Evolutionary conservation across 2,113 vertebrate species (phyloP).

Genomic region (Epinephelus cyanopodus): DNA sequence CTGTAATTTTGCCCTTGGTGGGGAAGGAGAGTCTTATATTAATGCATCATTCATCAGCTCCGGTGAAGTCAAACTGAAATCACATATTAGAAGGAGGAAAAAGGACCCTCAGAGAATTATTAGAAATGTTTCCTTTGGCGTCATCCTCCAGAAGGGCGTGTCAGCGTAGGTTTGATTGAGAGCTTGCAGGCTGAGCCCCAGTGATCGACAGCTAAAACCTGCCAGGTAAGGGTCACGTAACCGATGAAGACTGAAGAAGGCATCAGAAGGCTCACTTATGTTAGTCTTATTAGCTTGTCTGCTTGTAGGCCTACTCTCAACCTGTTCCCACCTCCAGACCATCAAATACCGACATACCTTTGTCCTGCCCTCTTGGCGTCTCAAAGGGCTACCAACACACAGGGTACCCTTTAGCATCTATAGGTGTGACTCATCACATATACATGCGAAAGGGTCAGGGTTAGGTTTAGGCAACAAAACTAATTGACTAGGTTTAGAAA

Average conservation of each 20-base stretch:
- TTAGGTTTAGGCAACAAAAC: too few relatives aligned
- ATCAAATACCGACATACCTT: too few relatives aligned
- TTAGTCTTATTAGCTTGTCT: background rate
- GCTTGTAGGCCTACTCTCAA: too few relatives aligned
- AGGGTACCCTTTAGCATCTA: too few relatives aligned
- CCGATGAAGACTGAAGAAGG: background rate
- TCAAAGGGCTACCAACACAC: too few relatives aligned
- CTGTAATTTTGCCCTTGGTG: slow-evolving; percentile 47
- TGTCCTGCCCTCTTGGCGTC: too few relatives aligned
- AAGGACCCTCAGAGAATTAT: background rate
- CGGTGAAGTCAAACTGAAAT: slow-evolving; percentile 28
- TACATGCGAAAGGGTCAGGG: too few relatives aligned
- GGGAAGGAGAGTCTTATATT: slow-evolving; percentile 18
- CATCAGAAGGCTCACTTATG: background rate
- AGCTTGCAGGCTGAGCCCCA: background rate
- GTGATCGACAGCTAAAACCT: background rate
- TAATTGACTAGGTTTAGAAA: too few relatives aligned
- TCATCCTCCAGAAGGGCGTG: background rate
- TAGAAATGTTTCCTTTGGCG: background rate
- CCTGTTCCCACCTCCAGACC: too few relatives aligned
- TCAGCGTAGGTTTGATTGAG: background rate
- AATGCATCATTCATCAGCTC: slow-evolving; percentile 39
- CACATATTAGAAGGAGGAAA: background rate
- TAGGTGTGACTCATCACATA: too few relatives aligned
- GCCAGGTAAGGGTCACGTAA: background rate